Evolutionary conservation across 2,797 vertebrate species (phyloP).

Genomic region (Acridotheres tristis): DNA sequence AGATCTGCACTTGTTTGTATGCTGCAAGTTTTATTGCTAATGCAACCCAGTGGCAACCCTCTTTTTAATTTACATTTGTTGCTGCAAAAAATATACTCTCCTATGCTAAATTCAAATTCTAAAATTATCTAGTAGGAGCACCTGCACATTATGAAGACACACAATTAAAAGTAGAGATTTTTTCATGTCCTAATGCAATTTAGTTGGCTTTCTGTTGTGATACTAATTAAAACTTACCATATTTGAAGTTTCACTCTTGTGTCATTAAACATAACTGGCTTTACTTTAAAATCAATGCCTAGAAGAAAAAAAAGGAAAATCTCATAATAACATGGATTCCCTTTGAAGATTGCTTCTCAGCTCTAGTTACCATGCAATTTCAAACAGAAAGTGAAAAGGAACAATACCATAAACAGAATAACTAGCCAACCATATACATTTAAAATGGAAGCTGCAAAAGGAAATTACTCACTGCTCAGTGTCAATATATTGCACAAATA

Average conservation of each 20-base stretch:
- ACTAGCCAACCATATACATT: not conserved
- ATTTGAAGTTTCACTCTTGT: slow-evolving; percentile 76
- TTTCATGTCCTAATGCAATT: not conserved
- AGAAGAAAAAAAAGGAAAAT: slow-evolving; percentile 32
- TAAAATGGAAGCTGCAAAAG: not conserved
- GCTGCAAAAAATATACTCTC: not conserved
- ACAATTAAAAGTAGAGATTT: not conserved
- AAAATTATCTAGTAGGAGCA: not conserved
- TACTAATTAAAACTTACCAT: slow-evolving; percentile 70
- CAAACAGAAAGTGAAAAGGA: not conserved
- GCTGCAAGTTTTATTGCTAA: not conserved
- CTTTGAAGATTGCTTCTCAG: not conserved
- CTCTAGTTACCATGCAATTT: not conserved
- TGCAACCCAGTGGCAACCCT: not conserved
- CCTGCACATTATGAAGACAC: not conserved
- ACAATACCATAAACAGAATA: not conserved
- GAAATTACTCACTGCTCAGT: not conserved
- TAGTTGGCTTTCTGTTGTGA: not conserved
- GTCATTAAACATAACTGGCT: slow-evolving; percentile 56
- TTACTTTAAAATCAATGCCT: slow-evolving; percentile 80
- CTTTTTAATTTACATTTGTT: not conserved
- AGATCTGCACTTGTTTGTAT: not conserved
- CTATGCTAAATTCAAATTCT: not conserved
- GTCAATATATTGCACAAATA: not conserved
- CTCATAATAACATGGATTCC: not conserved